Evolutionary conservation across 2,113 vertebrate species (phyloP).

Genomic region (Labeo rohita): DNA sequence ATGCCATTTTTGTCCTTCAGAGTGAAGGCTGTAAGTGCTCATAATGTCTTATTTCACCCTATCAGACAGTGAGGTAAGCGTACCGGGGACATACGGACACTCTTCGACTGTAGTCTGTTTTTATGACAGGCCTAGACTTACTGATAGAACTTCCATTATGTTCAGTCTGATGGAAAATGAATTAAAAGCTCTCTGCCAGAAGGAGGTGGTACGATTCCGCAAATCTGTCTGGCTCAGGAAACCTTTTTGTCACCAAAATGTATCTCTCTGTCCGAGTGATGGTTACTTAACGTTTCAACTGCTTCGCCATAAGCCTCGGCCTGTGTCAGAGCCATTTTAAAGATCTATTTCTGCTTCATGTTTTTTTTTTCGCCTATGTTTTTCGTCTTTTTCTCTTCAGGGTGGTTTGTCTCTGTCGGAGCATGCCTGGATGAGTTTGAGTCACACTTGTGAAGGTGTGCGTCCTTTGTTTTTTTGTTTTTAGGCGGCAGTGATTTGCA

Average conservation of each 20-base stretch:
- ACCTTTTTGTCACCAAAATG: constrained; percentile 54
- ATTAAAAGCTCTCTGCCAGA: constrained; percentile 57
- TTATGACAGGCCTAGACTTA: constrained; percentile 36
- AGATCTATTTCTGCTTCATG: constrained; percentile 22
- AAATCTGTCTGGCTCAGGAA: constrained; percentile 48
- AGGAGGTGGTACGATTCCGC: constrained; percentile 47
- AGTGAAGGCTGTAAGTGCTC: constrained; percentile 14
- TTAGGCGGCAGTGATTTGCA: neutral
- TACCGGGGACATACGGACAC: constrained; percentile 5
- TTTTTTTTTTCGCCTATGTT: neutral
- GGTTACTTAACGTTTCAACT: constrained; percentile 41
- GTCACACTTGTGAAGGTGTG: constrained; percentile 26
- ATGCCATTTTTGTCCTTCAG: constrained; percentile 11
- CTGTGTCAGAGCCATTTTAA: constrained; percentile 40
- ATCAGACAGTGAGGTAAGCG: constrained; percentile 35
- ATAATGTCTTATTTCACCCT: constrained; percentile 34
- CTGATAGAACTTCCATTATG: constrained; percentile 51
- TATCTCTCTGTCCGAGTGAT: constrained; percentile 40
- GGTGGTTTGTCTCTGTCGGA: constrained; percentile 31
- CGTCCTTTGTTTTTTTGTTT: neutral
- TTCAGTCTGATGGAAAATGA: constrained; percentile 58
- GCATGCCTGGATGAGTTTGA: neutral
- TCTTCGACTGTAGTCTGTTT: neutral
- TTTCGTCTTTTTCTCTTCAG: neutral
- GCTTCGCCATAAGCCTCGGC: neutral